A percentile compares a stretch with the other conserved stretches of the same genome.
phyloP scores from a whole-genome alignment of 2,797 vertebrate species.

The Myotis daubentonii region DNA sequence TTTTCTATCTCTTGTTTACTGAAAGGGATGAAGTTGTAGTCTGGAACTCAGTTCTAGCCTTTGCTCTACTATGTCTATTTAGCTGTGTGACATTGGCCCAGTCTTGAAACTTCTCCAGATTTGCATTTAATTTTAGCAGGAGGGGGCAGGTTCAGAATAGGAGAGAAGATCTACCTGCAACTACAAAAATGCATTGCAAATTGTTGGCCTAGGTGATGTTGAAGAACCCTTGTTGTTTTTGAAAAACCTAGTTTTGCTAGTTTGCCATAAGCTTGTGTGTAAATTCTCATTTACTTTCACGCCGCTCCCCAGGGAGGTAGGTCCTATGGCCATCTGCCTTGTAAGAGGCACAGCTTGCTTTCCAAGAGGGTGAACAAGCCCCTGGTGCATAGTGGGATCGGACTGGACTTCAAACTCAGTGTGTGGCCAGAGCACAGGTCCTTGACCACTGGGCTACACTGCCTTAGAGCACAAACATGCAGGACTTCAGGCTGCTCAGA shows the following conservation, averaged over 20 bases:
- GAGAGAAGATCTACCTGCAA: neutral
- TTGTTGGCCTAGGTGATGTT: neutral
- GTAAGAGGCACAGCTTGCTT: slow-evolving; percentile 21
- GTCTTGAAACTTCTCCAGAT: neutral
- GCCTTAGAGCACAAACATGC: neutral
- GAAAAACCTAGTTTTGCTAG: neutral
- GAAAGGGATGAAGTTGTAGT: neutral
- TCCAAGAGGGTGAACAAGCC: neutral
- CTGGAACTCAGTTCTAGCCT: neutral
- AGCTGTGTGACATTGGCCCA: neutral
- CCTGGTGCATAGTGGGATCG: neutral
- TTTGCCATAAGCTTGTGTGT: slow-evolving; percentile 20
- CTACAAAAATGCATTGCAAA: neutral
- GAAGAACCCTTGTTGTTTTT: neutral
- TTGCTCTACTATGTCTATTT: neutral
- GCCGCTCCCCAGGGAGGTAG: neutral
- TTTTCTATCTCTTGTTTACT: neutral
- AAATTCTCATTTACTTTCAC: slow-evolving; percentile 44
- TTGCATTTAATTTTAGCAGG: neutral
- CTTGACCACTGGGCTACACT: neutral
- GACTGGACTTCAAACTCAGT: neutral
- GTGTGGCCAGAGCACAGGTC: neutral
- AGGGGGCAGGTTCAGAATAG: neutral
- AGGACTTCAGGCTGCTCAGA: neutral
- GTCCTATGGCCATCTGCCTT: slow-evolving; percentile 1